These are phyloP conservation scores for Napeogenes inachia DNA, from an alignment of 2,888 invertebrate genomes.

Conservation along the genomic window DNA sequence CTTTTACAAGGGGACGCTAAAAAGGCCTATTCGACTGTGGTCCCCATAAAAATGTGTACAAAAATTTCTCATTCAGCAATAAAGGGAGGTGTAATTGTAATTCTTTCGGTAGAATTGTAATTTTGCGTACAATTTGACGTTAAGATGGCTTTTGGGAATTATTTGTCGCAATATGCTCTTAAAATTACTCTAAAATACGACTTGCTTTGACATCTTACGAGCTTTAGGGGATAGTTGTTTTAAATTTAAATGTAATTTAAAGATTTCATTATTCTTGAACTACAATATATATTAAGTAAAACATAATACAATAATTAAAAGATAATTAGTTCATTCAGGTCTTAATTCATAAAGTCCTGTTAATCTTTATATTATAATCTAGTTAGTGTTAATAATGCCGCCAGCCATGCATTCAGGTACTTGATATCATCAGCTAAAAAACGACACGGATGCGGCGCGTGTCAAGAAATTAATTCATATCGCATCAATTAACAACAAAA, in stretches of 20 bases:
- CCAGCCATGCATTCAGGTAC: constrained; percentile 10
- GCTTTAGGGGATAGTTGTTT: neutral
- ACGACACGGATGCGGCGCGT: constrained; percentile 38
- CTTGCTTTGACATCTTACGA: constrained; percentile 11
- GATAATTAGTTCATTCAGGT: too few species aligned
- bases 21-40: constrained; percentile 57
- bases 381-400: constrained; percentile 1
- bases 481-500: constrained; percentile 34
- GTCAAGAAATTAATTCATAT: constrained; percentile 40
- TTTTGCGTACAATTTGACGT: constrained; percentile 59
- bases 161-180: constrained; percentile 45
- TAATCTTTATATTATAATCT: neutral
- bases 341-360: neutral
- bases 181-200: constrained; percentile 15
- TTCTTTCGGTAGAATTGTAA: constrained; percentile 57
- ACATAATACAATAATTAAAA: too few species aligned
- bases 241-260: neutral
- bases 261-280: constrained; percentile 4
- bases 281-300: neutral
- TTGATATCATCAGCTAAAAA: constrained; percentile 26
- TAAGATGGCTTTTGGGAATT: constrained; percentile 50
- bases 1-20: constrained; percentile 45
- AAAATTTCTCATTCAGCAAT: constrained; percentile 54
- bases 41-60: constrained; percentile 56
- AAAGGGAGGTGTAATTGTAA: constrained; percentile 61